A percentile compares a stretch with the other conserved stretches of the same genome.
phyloP scores from a whole-genome alignment of 1,140 invertebrate species.

The Drosophila nikananu region DNA sequence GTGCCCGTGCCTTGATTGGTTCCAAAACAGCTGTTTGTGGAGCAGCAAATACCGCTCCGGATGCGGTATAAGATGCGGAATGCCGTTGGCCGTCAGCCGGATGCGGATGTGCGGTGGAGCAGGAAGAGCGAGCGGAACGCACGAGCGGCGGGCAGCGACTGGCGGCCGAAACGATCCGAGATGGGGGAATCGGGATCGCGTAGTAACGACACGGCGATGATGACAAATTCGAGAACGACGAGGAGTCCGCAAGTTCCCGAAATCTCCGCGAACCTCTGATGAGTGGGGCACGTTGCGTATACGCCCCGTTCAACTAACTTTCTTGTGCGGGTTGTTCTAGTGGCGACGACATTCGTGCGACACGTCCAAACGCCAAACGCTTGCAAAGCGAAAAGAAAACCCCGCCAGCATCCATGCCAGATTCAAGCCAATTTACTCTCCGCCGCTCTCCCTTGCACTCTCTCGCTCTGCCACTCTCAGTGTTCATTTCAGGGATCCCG shows the following conservation, averaged over 20 bases:
- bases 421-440: slow-evolving; percentile 55
- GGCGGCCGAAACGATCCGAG: slow-evolving; percentile 22
- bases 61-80: slow-evolving; percentile 17
- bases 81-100: slow-evolving; percentile 16
- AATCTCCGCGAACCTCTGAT: slow-evolving; percentile 27
- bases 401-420: slow-evolving; percentile 23
- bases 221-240: background rate
- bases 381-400: slow-evolving; percentile 78
- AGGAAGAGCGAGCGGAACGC: slow-evolving; percentile 57
- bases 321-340: slow-evolving; percentile 44
- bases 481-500: slow-evolving; percentile 59
- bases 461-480: slow-evolving; percentile 1
- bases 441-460: slow-evolving; percentile 12
- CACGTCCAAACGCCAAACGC: slow-evolving; percentile 80
- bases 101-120: slow-evolving; percentile 22
- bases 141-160: slow-evolving; percentile 66
- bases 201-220: slow-evolving; percentile 51
- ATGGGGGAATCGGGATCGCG: slow-evolving; percentile 20
- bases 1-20: slow-evolving; percentile 69
- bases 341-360: slow-evolving; percentile 65
- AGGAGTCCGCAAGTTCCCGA: slow-evolving; percentile 6
- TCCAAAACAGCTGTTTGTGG: slow-evolving; percentile 54
- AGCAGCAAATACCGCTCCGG: slow-evolving; percentile 29
- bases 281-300: slow-evolving; percentile 58
- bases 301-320: slow-evolving; percentile 71